Evolutionary conservation across 2,888 invertebrate genomes (phyloP).

Genomic region (Eueremaeus valkanovi): DNA sequence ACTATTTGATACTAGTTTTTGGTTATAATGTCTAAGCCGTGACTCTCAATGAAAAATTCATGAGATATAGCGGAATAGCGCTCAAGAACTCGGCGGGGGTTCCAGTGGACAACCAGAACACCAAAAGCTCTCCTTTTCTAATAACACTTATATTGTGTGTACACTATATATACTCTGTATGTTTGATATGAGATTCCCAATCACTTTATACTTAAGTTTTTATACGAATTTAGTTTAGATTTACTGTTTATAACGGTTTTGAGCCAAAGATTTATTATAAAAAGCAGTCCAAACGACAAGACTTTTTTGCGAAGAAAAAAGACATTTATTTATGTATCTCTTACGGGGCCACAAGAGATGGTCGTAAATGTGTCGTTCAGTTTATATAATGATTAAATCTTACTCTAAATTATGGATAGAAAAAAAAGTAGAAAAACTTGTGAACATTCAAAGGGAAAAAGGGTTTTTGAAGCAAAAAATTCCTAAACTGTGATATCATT

Average conservation of each 20-base stretch:
- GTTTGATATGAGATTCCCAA: not conserved
- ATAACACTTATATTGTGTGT: conserved; percentile 22
- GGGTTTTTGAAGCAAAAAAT: not conserved
- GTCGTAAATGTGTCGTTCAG: conserved; percentile 15
- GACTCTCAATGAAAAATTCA: conserved; percentile 26
- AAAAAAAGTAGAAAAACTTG: not conserved
- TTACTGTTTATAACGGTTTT: conserved; percentile 1
- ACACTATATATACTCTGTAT: not conserved
- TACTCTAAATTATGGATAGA: not conserved
- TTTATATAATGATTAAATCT: conserved; percentile 4
- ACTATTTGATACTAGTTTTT: not conserved
- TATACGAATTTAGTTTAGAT: not conserved
- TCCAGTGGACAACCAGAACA: not conserved
- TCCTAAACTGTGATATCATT: not conserved
- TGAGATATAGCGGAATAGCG: not conserved
- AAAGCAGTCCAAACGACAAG: not conserved
- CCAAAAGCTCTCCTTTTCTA: not conserved
- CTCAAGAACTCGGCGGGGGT: conserved; percentile 15
- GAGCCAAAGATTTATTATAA: not conserved
- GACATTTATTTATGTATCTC: not conserved
- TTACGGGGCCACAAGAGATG: too few species aligned
- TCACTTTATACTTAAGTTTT: not conserved
- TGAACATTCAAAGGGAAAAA: not conserved
- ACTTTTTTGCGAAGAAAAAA: not conserved
- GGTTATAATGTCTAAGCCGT: not conserved